phyloP scores from a whole-genome alignment of 1,140 invertebrate species.

The Phortica variegata region DNA sequence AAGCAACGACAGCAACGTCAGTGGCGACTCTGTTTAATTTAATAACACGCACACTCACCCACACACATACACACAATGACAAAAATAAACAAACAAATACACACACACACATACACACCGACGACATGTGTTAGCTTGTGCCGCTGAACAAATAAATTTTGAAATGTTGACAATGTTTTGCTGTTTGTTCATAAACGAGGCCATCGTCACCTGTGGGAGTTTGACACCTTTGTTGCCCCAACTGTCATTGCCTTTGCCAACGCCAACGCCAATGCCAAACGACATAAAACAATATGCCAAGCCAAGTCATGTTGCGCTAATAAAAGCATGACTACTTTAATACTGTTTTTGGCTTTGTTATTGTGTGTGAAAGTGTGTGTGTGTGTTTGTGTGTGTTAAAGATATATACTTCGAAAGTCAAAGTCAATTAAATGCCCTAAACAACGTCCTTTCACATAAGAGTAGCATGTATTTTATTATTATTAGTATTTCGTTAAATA shows the following conservation, averaged over 20 bases:
- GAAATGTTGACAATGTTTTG: conserved; percentile 54
- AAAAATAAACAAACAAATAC: conserved; percentile 1
- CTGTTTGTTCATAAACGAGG: conserved; percentile 54
- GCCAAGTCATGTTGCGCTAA: no score
- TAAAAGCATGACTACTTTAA: no score
- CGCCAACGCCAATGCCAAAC: no score
- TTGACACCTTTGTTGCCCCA: conserved; percentile 13
- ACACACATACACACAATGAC: conserved; percentile 10
- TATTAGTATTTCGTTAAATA: no score
- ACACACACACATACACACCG: conserved; percentile 28
- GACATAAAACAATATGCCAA: no score
- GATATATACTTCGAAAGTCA: conserved; percentile 16
- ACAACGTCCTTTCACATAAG: no score
- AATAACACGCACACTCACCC: conserved; percentile 44
- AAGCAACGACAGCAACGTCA: no score
- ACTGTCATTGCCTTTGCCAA: no score
- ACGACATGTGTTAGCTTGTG: background rate
- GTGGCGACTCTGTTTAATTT: conserved; percentile 53
- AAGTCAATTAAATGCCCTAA: no score
- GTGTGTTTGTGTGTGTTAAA: conserved; percentile 2
- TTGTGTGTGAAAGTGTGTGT: background rate
- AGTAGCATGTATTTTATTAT: conserved; percentile 7
- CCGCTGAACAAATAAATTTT: conserved; percentile 48
- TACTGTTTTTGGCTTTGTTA: no score
- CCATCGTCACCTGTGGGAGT: conserved; percentile 51